Evolutionary conservation across 1,140 invertebrate genomes (phyloP), one percentile per base, ranked within the genome.

Genomic region (Phymastichus coffea): DNA sequence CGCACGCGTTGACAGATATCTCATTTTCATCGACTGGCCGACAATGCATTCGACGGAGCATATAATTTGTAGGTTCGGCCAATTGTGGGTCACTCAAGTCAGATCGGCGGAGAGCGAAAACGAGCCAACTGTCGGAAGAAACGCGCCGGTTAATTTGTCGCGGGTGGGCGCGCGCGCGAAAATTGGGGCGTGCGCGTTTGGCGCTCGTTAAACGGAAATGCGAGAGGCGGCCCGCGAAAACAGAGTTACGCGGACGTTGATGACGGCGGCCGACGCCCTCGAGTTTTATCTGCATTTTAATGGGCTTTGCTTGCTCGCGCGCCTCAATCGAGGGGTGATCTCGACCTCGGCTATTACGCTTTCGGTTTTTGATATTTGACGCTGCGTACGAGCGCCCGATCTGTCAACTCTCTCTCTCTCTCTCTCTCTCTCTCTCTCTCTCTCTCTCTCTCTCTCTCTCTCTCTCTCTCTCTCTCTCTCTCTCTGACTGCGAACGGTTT

Each of bases 241-340:
- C 30, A 17, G 30, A 64, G 68, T 70, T 69, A 58, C 38, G 23
- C 30, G 49, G n/a, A 4, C 23, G 33, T 51, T 60, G 67, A 64
- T 66, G 62, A 61, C 48, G 56, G 33, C 40, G 56, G 61, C 37
- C 20, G 28, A 60, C 58, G 35, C 54, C 23, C 57, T 26, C 49
- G 43, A 56, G 41, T 56, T 63, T 56, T 57, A 57, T 53, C 17
- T 52, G 46, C 55, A 57, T 55, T 61, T 46, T 56, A 54, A 47
- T 55, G 41, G 60, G 59, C 56, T 57, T 30, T 37, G 52, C 40
- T n/a, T n/a, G n/a, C n/a, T n/a, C n/a, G 59, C 28, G 55, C 51
- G 43, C 20, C 35, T 33, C 58, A 43, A 53, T 48, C 47, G 28
- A 49, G 44, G 55, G 55, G 46, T 25, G 35, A 57, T 57, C 40